Base-by-base conservation (phyloP, 2,888 invertebrate species). In the Rhaphigaster nebulosa region DNA sequence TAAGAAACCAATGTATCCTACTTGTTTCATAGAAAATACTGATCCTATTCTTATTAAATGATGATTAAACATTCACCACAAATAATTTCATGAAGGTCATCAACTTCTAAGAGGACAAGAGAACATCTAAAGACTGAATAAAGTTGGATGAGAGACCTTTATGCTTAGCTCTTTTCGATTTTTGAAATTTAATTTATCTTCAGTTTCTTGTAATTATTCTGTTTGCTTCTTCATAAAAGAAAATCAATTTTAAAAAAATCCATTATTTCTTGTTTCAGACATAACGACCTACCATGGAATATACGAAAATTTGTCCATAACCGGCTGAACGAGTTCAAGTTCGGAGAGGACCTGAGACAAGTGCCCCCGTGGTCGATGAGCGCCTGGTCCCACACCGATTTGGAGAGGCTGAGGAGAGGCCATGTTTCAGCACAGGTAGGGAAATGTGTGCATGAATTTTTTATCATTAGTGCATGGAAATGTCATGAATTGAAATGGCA, bases 231-330 rank as follows among this genome's bases (percentile, higher is more conserved):
- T 56, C 1, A 45, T 38, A 5, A 87, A 87, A 29, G 87, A 13
- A 23, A 87, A 50, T 18, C 4, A 70, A 70, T 88, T 91, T 1
- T n/a, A n/a, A n/a, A n/a, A n/a, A n/a, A n/a, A n/a, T n/a, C n/a
- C n/a, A n/a, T n/a, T n/a, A n/a, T n/a, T n/a, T n/a, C n/a, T n/a
- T 91, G 20, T 92, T 92, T 23, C 93, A 94, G 94, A 92, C 98
- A 98, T 95, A 98, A 98, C 94, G 98, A 98, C 94, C 95, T 98
- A 92, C 97, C 98, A 26, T 98, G 97, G 97, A 98, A 98, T 94
- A 97, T 98, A 94, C 95, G 98, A 92, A 97, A 97, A 94, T 97
- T 98, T 94, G 95, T 97, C 94, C 97, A 97, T 94, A 98, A 98
- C 94, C 96, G 96, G 94, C 96, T 98, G 93, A 96, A 97, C 94